A percentile compares a stretch with the other conserved stretches of the same genome.
Conservation (phyloP, 2,113 vertebrate species). For the Galbula dea region DNA sequence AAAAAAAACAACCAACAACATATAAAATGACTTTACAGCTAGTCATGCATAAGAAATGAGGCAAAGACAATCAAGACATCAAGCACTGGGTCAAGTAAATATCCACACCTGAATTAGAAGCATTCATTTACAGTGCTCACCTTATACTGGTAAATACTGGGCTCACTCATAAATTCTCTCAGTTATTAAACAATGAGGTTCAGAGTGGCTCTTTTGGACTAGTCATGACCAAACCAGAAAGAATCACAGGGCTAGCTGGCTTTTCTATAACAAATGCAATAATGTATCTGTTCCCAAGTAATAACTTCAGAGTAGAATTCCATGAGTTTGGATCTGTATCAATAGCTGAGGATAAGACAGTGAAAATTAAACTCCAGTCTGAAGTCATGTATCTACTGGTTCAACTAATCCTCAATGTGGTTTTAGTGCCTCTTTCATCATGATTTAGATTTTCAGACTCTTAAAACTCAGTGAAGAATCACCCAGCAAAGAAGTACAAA, state of each 20-base stretch:
- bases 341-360: not conserved
- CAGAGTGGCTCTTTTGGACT: not conserved
- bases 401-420: not conserved
- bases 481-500: not conserved
- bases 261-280: not conserved
- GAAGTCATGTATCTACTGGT: not conserved
- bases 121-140: not conserved
- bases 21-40: not conserved
- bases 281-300: fast-evolving
- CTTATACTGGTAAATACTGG: not conserved
- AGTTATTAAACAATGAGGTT: not conserved
- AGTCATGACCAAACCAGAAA: not conserved
- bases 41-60: not conserved
- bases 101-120: not conserved
- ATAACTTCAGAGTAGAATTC: not conserved
- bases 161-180: not conserved
- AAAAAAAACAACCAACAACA: not conserved
- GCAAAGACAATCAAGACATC: not conserved
- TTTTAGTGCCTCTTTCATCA: not conserved
- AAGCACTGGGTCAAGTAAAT: not conserved
- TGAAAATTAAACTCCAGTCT: not conserved
- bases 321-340: not conserved
- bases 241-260: not conserved
- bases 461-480: not conserved
- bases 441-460: not conserved